Base-by-base conservation (phyloP, 1,140 invertebrate genomes). In the Bombus breviceps region DNA sequence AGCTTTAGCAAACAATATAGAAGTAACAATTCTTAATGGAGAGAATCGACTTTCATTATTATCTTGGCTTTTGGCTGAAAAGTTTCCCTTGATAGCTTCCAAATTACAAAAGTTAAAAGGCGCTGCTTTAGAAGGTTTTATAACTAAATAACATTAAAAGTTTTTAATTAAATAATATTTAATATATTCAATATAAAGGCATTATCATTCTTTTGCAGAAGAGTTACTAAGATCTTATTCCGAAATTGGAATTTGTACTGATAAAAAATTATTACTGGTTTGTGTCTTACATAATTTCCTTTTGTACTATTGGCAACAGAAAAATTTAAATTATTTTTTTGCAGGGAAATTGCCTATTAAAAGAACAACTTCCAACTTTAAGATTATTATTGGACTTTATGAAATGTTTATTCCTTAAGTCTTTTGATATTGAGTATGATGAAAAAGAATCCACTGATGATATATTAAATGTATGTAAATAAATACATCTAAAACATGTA, bases 41-140 rank as follows among this genome's bases (percentile, higher is more conserved):
- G 82, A 89, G 68, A 91, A 88, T 88, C 86, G 90, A 37, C n/a
- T 91, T 37, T 81, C 47, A 4, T 73, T 91, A 41, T 64, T 91
- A 22, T 88, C 90, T 18, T 91, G 90, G 90, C 79, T 91, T 32
- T 59, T 91, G 8, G 53, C 68, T 28, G 83, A 89, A 25, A 88
- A 85, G 37, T 77, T 41, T 22, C 34, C 81, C 0, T 6, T 15
- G 1, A 62, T 74, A n/a, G 71, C 59, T 28, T 22, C 0, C 0
- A 32, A 76, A 37, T 84, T 91, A 39, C 57, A 41, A 81, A 91
- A 86, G 22, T 57, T 91, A 64, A 79, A 85, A 64, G 86, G 88
- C 37, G 1, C 18, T 71, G 80, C 75, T 68, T 72, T 91, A 53
- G 77, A 90, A 91, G 90, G 90, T 91, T 77, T 59, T 62, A 41